These are phyloP conservation scores for Leptinotarsa haldemani DNA, from an alignment of 2,888 invertebrate species.

Conservation along the genomic window DNA sequence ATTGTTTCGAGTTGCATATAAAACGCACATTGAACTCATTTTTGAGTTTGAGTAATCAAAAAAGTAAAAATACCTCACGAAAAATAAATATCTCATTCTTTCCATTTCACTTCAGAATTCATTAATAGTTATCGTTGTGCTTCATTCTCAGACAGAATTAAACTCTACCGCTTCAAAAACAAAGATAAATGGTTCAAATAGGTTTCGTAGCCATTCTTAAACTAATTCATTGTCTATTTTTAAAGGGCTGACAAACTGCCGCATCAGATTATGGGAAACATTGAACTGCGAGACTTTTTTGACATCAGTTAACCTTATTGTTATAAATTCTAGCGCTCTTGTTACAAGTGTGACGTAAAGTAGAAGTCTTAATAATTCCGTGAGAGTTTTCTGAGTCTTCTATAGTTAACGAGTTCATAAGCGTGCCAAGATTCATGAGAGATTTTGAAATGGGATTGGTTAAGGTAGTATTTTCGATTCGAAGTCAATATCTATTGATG, in stretches of 20 bases:
- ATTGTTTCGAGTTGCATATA: no score
- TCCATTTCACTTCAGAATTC: not conserved
- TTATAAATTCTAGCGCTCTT: slow-evolving; percentile 11
- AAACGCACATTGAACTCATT: no score
- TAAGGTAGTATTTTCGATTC: not conserved
- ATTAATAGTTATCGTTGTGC: not conserved
- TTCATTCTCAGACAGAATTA: no score
- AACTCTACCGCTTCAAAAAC: not conserved
- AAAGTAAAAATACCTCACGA: no score
- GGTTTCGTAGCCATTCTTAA: not conserved
- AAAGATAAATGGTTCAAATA: not conserved
- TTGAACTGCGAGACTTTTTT: not conserved
- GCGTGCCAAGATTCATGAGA: not conserved
- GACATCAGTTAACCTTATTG: not conserved
- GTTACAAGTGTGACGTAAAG: slow-evolving; percentile 22
- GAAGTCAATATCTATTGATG: no score
- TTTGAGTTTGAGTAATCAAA: no score
- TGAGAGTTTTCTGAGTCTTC: slow-evolving; percentile 19
- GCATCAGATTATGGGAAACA: slow-evolving; percentile 11
- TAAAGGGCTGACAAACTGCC: not conserved
- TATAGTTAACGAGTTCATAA: slow-evolving; percentile 25
- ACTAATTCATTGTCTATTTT: slow-evolving; percentile 8
- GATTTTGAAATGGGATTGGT: no score
- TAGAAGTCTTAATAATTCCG: slow-evolving; percentile 27
- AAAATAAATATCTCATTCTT: not conserved